Percentiles rank a stretch among this genome's conserved stretches.
Conservation (phyloP, 2,113 vertebrate genomes). For the Antechinus stuartii region DNA sequence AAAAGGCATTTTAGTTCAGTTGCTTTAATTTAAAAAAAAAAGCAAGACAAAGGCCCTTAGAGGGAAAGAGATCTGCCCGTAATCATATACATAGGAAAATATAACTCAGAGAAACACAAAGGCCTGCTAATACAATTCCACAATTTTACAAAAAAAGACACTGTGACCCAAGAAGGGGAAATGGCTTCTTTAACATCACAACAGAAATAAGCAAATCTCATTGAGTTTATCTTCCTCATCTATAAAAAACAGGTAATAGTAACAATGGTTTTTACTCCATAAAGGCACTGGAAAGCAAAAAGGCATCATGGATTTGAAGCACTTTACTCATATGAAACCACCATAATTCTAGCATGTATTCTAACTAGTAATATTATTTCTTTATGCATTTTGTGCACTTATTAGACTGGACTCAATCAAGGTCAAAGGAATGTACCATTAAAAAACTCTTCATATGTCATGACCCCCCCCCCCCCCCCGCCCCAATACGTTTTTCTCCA, state of each 20-base stretch:
- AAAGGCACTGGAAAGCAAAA: background rate
- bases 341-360: background rate
- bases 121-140: background rate
- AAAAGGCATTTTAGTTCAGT: background rate
- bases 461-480: too few species aligned
- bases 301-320: background rate
- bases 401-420: background rate
- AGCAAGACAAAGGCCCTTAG: background rate
- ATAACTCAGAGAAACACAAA: background rate
- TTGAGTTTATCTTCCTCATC: background rate
- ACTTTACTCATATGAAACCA: background rate
- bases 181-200: background rate
- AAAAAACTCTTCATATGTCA: background rate
- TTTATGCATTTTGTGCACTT: background rate
- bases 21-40: background rate
- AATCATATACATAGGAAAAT: background rate
- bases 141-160: background rate
- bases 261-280: background rate
- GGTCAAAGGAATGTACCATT: background rate
- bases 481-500: background rate
- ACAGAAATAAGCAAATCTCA: background rate
- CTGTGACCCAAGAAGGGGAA: background rate
- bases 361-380: background rate
- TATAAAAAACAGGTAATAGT: background rate
- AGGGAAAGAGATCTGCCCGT: background rate